Evolutionary conservation across 2,888 invertebrate genomes (phyloP), one percentile per base, ranked within the genome.

Genomic region (Alitta virens): DNA sequence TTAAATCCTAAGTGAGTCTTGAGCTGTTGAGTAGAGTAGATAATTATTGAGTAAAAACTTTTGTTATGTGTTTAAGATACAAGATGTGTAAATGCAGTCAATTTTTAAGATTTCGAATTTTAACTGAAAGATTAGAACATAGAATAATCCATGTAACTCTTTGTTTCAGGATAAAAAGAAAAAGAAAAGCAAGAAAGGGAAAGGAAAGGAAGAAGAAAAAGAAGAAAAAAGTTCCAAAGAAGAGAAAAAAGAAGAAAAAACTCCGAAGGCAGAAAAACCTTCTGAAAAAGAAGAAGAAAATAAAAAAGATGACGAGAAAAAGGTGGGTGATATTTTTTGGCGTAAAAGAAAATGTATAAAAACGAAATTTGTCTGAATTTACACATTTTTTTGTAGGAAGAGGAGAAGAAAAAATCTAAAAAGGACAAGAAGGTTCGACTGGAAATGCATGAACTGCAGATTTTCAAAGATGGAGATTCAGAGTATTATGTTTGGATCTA

Each of bases 381-480:
- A 33, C 33, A 33, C n/a, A 33, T 26, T 25, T 23, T n/a, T 24
- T 56, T 33, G 25, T 60, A 75, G 73, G 75, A 78, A 54, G 76
- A 78, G 43, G 77, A 80, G 26, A 81, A 72, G 80, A 82, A 80
- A 85, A 68, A 88, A 73, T 33, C 33, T 33, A 33, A 33, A 33
- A 89, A 90, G 75, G 92, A 92, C 82, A 89, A 91, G 73, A 95
- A 94, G 85, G 90, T 98, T 60, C 90, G 95, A 50, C 85, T 99
- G n/a, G 94, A 96, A 81, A 96, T 97, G 93, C 97, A 97, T 82
- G 88, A 92, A 76, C 91, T 94, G 66, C 99, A 99, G 83, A 83
- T 90, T 70, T 98, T 98, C 83, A 88, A 92, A 2, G 98, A 99
- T 83, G 91, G 91, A 21, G 86, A 90, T 42, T 97, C 55, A 1